Conservation (phyloP, 1,140 invertebrate genomes). For the Halesus radiatus region DNA sequence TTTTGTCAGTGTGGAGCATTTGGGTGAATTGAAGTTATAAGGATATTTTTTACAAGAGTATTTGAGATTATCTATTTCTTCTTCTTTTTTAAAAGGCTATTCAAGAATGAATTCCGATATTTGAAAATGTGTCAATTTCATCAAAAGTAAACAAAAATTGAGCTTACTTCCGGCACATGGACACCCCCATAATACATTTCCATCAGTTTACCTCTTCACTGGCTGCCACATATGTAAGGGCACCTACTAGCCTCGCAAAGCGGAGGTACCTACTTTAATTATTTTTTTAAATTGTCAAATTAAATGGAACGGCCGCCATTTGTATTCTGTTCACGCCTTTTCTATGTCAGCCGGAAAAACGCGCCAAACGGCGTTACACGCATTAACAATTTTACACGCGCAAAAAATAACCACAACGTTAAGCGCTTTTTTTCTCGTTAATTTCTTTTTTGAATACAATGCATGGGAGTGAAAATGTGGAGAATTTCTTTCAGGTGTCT, state of each 20-base stretch:
- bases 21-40: no score
- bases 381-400: not conserved
- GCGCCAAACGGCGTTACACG: not conserved
- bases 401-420: not conserved
- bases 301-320: conserved; percentile 20
- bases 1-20: no score
- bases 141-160: no score
- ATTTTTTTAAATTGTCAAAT: conserved; percentile 33
- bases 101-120: no score
- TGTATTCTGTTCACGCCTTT: conserved; percentile 22
- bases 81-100: no score
- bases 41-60: no score
- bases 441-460: conserved; percentile 20
- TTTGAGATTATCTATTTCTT: no score
- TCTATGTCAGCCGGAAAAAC: not conserved
- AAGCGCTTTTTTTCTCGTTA: conserved; percentile 8
- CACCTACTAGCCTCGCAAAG: not conserved
- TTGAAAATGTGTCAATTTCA: no score
- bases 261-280: not conserved
- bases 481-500: conserved; percentile 7
- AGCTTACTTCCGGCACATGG: no score
- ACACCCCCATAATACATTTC: no score
- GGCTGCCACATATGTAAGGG: not conserved
- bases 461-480: not conserved
- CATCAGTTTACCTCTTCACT: not conserved